Conservation (phyloP, 23 tunicate genomes). For the Corella eumyota region DNA sequence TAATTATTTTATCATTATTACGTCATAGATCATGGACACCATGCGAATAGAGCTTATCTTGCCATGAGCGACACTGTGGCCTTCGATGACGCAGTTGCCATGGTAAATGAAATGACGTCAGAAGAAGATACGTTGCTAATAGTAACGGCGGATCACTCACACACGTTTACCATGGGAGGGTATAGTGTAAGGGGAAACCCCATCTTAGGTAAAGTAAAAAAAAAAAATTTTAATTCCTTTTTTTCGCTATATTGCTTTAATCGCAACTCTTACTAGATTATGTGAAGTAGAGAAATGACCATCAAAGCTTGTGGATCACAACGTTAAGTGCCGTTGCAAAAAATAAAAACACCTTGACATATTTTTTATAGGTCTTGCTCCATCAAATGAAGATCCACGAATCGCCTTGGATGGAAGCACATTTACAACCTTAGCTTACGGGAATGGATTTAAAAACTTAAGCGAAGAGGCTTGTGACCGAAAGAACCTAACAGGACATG, state of each 20-base stretch:
- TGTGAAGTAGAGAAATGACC: no score
- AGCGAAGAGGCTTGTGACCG: no score
- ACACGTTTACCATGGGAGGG: slow-evolving; percentile 65
- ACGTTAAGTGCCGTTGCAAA: no score
- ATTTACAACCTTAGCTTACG: slow-evolving; percentile 61
- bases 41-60: slow-evolving; percentile 30
- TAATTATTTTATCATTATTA: no score
- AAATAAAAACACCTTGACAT: no score
- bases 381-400: slow-evolving; percentile 7
- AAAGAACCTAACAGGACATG: no score
- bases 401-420: slow-evolving; percentile 32
- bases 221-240: no score
- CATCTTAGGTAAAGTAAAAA: slow-evolving; percentile 46
- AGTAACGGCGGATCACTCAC: slow-evolving; percentile 88
- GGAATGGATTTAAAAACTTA: no score
- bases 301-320: no score
- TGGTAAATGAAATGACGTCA: slow-evolving; percentile 56
- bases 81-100: slow-evolving; percentile 68
- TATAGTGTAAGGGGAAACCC: slow-evolving; percentile 63
- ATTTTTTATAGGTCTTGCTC: slow-evolving; percentile 29
- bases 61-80: slow-evolving; percentile 61
- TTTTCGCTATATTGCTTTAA: no score
- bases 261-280: no score
- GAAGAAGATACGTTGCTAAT: slow-evolving; percentile 65
- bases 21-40: slow-evolving; percentile 58